Evolutionary conservation across 2,113 vertebrate species (phyloP).

Genomic region (Chrysochloris asiatica): DNA sequence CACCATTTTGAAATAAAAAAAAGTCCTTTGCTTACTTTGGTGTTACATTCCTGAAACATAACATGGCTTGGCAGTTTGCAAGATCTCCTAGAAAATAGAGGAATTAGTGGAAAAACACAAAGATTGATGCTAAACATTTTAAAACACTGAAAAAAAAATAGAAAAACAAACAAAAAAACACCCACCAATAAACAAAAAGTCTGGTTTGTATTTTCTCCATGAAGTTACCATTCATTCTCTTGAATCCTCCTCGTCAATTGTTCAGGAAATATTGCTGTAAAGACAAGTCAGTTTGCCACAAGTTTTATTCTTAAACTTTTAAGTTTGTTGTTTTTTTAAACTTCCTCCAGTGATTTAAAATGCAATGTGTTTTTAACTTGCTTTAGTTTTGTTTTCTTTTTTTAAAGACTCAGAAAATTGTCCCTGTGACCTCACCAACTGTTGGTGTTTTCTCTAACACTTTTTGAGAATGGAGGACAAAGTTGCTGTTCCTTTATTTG

Average conservation of each 20-base stretch:
- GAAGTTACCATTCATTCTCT: not conserved
- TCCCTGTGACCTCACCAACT: not conserved
- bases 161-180: too few relatives aligned
- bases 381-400: not conserved
- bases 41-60: not conserved
- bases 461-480: not conserved
- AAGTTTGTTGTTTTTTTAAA: not conserved
- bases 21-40: not conserved
- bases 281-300: not conserved
- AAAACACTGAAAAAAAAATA: not conserved
- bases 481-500: not conserved
- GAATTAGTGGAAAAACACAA: not conserved
- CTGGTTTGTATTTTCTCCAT: not conserved
- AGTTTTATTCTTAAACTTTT: slow-evolving; percentile 13
- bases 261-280: not conserved
- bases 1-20: not conserved
- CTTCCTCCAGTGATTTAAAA: not conserved
- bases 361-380: not conserved
- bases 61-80: not conserved
- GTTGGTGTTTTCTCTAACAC: not conserved
- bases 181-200: not conserved
- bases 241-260: not conserved
- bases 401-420: not conserved
- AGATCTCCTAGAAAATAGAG: not conserved
- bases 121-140: not conserved